Conservation (phyloP, 2,888 invertebrate species). For the Netelia fuscicornis region DNA sequence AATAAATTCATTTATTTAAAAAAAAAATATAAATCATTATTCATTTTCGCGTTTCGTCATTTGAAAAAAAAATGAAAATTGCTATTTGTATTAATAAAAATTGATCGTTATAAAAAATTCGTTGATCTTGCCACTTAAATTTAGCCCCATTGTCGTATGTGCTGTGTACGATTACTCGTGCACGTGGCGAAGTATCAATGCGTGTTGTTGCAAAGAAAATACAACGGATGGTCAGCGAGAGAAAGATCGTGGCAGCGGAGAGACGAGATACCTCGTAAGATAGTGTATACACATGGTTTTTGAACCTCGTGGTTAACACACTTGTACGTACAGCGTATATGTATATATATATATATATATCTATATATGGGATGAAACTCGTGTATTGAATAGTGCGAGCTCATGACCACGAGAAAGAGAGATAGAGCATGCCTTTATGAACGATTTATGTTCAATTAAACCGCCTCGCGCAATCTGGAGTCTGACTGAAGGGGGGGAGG, state of each 20-base stretch:
- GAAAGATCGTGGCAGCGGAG: conserved; percentile 52
- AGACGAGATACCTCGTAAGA: conserved; percentile 77
- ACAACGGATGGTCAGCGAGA: conserved; percentile 54
- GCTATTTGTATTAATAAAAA: no score
- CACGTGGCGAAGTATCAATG: conserved; percentile 26
- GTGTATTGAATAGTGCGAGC: conserved; percentile 65
- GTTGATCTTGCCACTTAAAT: not conserved
- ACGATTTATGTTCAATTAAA: conserved; percentile 81
- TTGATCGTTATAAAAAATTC: no score
- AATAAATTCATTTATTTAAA: no score
- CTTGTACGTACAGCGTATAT: conserved; percentile 30
- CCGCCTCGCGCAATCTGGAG: conserved; percentile 76
- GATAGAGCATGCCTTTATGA: conserved; percentile 72
- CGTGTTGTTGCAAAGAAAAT: conserved; percentile 8
- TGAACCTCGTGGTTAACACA: conserved; percentile 61
- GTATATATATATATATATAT: conserved; percentile 3
- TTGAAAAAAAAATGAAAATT: no score
- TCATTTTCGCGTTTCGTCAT: no score
- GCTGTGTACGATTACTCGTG: not conserved
- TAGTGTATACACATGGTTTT: conserved; percentile 72
- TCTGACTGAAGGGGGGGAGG: conserved; percentile 65
- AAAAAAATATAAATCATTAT: no score
- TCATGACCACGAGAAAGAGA: conserved; percentile 54
- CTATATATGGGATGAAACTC: conserved; percentile 5
- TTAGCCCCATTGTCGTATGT: not conserved